Conservation (phyloP, 2,797 vertebrate species). For the Leptodactylus fallax region DNA sequence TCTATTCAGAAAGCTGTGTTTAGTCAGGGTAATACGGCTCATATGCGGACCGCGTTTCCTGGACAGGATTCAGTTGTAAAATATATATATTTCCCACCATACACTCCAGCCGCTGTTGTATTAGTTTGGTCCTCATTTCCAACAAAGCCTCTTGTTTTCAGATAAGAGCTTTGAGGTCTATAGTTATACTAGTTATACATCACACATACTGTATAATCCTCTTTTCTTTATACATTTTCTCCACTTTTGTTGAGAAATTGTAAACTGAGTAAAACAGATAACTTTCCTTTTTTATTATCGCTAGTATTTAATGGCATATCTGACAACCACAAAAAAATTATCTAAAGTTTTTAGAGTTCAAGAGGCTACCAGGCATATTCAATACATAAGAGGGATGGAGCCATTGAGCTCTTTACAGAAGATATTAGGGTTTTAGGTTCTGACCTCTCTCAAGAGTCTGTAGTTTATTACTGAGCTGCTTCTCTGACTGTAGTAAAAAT, state of each 20-base stretch:
- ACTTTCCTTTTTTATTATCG: constrained; percentile 71
- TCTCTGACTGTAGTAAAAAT: constrained; percentile 20
- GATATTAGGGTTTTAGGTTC: constrained; percentile 37
- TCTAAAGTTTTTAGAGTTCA: constrained; percentile 50
- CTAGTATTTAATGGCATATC: constrained; percentile 66
- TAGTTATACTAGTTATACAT: not conserved
- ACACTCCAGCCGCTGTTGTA: not conserved
- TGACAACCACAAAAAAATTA: constrained; percentile 60
- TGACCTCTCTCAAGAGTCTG: constrained; percentile 33
- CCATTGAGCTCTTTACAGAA: constrained; percentile 44
- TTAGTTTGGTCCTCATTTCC: not conserved
- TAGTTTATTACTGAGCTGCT: constrained; percentile 25
- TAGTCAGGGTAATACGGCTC: too few relatives aligned
- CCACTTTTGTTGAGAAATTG: constrained; percentile 71
- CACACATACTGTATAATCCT: constrained; percentile 38
- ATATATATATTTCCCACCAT: not conserved
- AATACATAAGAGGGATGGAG: constrained; percentile 25
- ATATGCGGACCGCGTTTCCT: too few relatives aligned
- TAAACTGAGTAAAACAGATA: constrained; percentile 71
- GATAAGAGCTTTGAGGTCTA: not conserved
- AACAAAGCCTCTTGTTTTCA: not conserved
- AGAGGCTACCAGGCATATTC: constrained; percentile 52
- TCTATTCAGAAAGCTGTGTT: too few relatives aligned
- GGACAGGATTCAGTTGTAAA: too few relatives aligned
- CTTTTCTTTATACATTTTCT: constrained; percentile 72